Evolutionary conservation across 2,797 vertebrate species (phyloP).

Genomic region (Phrynocephalus guinanensis): DNA sequence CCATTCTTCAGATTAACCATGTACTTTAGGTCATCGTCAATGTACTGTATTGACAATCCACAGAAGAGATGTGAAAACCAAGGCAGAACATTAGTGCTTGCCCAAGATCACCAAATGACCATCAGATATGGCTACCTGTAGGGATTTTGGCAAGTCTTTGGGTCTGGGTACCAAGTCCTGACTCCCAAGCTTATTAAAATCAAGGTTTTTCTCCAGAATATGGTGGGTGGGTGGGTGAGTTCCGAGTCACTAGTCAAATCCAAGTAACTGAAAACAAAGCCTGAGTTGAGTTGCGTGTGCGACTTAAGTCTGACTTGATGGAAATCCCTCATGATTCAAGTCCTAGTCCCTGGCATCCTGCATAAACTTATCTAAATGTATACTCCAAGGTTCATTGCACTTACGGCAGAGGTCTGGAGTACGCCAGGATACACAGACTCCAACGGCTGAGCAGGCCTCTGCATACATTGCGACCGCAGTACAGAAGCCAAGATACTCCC

Average conservation of each 20-base stretch:
- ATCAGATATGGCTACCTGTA: no score
- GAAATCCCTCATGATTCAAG: no score
- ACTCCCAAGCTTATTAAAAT: no score
- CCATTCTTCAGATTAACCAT: neutral
- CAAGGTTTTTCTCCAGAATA: no score
- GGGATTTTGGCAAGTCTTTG: no score
- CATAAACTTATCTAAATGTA: neutral
- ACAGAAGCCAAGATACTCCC: conserved; percentile 88
- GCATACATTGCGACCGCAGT: conserved; percentile 86
- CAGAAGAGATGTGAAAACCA: neutral
- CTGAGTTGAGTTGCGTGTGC: no score
- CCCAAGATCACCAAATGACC: neutral
- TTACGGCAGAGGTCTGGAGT: conserved; percentile 86
- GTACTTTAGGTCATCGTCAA: neutral
- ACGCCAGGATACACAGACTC: conserved; percentile 84
- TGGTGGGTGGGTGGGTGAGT: no score
- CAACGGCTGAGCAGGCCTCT: conserved; percentile 80
- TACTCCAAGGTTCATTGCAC: conserved; percentile 53
- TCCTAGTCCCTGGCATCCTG: neutral
- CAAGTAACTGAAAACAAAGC: no score
- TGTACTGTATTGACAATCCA: neutral
- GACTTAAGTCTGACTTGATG: no score
- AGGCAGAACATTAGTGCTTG: neutral
- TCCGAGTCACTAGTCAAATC: no score
- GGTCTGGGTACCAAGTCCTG: no score